Conservation (phyloP, 2,113 vertebrate species). For the Morphnarchus princeps region DNA sequence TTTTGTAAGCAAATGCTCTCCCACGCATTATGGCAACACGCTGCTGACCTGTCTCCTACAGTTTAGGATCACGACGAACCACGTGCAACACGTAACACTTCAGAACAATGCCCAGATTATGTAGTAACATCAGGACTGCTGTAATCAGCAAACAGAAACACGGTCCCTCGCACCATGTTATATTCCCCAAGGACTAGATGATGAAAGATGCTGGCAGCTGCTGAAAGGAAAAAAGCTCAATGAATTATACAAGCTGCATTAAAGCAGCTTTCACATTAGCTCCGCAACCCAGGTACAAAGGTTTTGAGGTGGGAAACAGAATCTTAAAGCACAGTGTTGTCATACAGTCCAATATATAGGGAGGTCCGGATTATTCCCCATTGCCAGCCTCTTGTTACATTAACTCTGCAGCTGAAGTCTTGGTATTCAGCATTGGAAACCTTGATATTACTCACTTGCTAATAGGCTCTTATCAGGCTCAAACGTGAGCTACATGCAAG, state of each 20-base stretch:
- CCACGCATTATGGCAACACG: accelerated
- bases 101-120: neutral
- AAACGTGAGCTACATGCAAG: neutral
- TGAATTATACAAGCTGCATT: neutral
- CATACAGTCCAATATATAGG: neutral
- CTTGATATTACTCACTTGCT: neutral
- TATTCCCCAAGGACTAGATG: neutral
- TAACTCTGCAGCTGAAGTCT: neutral
- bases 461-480: neutral
- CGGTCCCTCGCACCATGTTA: neutral
- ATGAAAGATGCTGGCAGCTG: neutral
- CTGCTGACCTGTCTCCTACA: neutral
- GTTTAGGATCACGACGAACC: accelerated
- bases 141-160: neutral
- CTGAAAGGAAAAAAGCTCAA: neutral
- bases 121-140: neutral
- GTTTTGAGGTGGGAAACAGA: neutral
- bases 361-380: neutral
- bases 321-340: neutral
- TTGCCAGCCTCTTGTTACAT: neutral
- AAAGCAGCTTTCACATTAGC: neutral
- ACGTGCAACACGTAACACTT: neutral
- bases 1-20: neutral
- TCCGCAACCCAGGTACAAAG: neutral
- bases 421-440: neutral